Evolutionary conservation across 2,113 vertebrate genomes (phyloP).

Genomic region (Edolisoma coerulescens): DNA sequence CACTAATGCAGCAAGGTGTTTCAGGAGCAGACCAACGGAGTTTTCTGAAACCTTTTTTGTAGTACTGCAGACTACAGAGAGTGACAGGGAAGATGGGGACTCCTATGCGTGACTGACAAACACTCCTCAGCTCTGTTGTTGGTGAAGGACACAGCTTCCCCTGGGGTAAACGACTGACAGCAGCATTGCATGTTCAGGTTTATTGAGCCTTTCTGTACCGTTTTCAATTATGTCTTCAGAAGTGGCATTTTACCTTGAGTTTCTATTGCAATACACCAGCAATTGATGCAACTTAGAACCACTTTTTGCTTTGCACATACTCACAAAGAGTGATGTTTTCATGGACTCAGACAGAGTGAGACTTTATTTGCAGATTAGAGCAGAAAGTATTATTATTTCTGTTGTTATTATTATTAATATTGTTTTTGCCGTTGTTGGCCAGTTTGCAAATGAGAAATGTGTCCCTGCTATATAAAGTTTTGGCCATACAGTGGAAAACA

Average conservation of each 20-base stretch:
- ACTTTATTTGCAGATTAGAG: background rate
- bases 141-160: background rate
- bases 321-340: background rate
- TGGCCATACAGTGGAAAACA: background rate
- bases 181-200: background rate
- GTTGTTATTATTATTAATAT: background rate
- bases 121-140: background rate
- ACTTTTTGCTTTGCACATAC: background rate
- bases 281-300: background rate
- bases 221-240: background rate
- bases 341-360: background rate
- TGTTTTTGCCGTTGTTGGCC: background rate
- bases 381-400: background rate
- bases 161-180: background rate
- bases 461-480: background rate
- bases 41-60: background rate
- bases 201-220: background rate
- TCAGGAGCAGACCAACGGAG: background rate
- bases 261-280: background rate
- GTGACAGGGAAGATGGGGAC: background rate
- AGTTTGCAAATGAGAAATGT: background rate
- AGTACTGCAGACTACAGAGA: background rate
- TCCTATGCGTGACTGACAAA: background rate
- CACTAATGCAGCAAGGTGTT: background rate
- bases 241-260: background rate